Evolutionary conservation across 2,888 invertebrate genomes (phyloP).

Genomic region (Hydropsyche betteni): DNA sequence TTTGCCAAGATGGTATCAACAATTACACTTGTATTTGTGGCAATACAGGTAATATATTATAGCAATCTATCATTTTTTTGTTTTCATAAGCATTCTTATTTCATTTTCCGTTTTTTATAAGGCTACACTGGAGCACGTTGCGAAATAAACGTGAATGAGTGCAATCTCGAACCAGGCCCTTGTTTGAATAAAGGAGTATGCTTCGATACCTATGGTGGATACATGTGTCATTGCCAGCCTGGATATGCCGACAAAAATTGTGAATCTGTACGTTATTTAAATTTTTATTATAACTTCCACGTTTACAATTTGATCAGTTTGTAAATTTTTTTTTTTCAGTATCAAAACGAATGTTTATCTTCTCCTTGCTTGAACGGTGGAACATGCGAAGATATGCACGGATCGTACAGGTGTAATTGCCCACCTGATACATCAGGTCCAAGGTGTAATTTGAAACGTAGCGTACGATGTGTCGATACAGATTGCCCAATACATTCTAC

Average conservation of each 20-base stretch:
- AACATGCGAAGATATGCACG: constrained; percentile 68
- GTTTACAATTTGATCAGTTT: background rate
- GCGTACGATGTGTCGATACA: constrained; percentile 60
- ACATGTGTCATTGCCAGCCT: constrained; percentile 77
- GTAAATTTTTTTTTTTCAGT: constrained; percentile 55
- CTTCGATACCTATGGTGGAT: constrained; percentile 84
- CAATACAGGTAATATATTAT: constrained; percentile 66
- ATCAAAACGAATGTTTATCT: constrained; percentile 70
- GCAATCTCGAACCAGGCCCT: constrained; percentile 69
- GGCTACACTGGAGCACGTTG: constrained; percentile 80
- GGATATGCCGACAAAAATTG: constrained; percentile 86
- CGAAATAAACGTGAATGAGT: constrained; percentile 84
- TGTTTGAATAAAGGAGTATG: constrained; percentile 79
- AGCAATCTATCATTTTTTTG: background rate
- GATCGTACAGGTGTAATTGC: constrained; percentile 76
- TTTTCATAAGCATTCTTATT: constrained; percentile 14
- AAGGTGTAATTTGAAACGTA: constrained; percentile 56
- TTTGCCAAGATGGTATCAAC: constrained; percentile 77
- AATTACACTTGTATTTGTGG: constrained; percentile 82
- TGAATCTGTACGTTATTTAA: constrained; percentile 66
- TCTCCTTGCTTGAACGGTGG: constrained; percentile 71
- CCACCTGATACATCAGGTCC: constrained; percentile 65
- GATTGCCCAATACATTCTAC: constrained; percentile 73
- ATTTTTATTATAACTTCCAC: background rate
- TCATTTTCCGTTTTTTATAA: constrained; percentile 50